Evolutionary conservation across 2,888 invertebrate species (phyloP), one percentile per base, ranked within the genome.

Genomic region (Oligia latruncula): DNA sequence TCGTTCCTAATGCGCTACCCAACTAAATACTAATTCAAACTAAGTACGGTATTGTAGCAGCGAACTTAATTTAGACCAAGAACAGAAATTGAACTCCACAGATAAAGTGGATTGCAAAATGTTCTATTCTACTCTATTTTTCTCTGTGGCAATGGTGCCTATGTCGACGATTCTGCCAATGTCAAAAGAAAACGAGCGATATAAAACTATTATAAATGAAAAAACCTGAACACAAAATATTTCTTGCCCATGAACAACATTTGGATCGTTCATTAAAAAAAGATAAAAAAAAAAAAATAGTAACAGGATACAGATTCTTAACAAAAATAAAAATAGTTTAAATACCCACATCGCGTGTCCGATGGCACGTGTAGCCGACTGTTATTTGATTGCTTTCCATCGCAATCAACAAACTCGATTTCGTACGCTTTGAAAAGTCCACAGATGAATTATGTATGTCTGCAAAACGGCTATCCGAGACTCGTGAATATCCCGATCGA

Each of bases 341-440:
- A 11, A 66, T 46, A 72, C 29, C 52, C 43, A 46, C 64, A 77
- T 87, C 58, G 70, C 87, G 66, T 77, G 77, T 80, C 46, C n/a
- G 20, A 66, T 20, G 55, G 71, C 67, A 55, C 79, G 74, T 80
- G 81, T 64, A 77, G 13, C 64, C n/a, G 80, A 89, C 83, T 86
- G 80, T 71, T 75, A 78, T 88, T 87, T 80, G 81, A 90, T 88
- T 90, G 80, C 80, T 87, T 83, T 82, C 89, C 82, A 84, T 81
- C 66, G 91, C 93, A 93, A 94, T 93, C 93, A 93, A 88, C 90
- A 86, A 92, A 92, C 90, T 92, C 87, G 86, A 92, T 93, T 93
- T 85, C 71, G 70, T 74, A 79, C 81, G 84, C 83, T 90, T 86
- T 89, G 78, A 81, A 87, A 83, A 77, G 74, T 84, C 75, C 83